These are phyloP conservation scores for Elymnias hypermnestra DNA, from an alignment of 1,140 invertebrate genomes.

Conservation along the genomic window DNA sequence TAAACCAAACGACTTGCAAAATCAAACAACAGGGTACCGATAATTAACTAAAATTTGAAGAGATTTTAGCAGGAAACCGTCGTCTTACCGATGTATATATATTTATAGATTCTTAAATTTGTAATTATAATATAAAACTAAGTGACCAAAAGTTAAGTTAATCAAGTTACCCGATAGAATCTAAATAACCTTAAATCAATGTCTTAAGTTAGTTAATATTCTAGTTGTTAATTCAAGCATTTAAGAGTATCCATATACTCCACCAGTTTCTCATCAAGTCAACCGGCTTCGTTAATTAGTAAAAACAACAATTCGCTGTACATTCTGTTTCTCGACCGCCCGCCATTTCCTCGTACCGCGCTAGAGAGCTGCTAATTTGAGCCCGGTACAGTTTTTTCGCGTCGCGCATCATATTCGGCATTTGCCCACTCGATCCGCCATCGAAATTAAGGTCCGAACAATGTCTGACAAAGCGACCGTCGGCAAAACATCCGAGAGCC, in stretches of 20 bases:
- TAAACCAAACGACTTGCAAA: too few relatives aligned
- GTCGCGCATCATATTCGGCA: constrained; percentile 73
- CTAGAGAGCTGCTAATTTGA: constrained; percentile 74
- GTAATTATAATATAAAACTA: too few relatives aligned
- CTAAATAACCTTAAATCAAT: too few relatives aligned
- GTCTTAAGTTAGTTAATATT: too few relatives aligned
- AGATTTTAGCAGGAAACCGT: too few relatives aligned
- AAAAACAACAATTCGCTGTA: constrained; percentile 71
- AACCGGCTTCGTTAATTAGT: constrained; percentile 61
- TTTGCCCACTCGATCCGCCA: constrained; percentile 67
- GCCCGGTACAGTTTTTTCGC: constrained; percentile 68
- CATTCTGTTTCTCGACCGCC: constrained; percentile 69
- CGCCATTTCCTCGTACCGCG: constrained; percentile 68
- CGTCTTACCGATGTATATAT: too few relatives aligned
- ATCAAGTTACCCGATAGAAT: too few relatives aligned
- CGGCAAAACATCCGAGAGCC: constrained; percentile 63
- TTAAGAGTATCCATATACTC: background rate
- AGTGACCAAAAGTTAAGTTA: too few relatives aligned
- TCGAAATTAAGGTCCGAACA: constrained; percentile 72
- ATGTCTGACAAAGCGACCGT: constrained; percentile 74
- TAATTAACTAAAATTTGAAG: too few relatives aligned
- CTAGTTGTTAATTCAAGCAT: too few relatives aligned
- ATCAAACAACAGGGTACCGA: too few relatives aligned
- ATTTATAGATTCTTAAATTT: too few relatives aligned
- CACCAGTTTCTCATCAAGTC: constrained; percentile 38